Percentiles rank a stretch among this genome's conserved stretches.
Evolutionary conservation across 35 echinoderm and acorn worm genomes (phyloP).

Genomic region (Anneissia japonica): DNA sequence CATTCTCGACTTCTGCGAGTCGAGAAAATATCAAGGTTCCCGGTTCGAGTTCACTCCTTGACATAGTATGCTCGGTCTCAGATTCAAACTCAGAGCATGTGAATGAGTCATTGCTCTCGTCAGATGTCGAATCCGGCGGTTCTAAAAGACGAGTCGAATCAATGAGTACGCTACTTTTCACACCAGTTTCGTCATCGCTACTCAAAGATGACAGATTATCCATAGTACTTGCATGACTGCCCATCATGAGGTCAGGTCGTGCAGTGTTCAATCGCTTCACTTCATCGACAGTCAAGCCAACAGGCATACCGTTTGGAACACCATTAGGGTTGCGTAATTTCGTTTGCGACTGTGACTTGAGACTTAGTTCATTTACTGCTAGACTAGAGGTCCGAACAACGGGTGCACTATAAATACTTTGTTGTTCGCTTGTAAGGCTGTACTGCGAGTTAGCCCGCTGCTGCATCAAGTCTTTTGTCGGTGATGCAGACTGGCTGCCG

Average conservation of each 20-base stretch:
- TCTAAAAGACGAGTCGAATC: slow-evolving; percentile 56
- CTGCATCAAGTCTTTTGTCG: slow-evolving; percentile 5
- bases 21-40: slow-evolving; percentile 54
- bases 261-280: slow-evolving; percentile 77
- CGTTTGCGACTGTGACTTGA: not conserved
- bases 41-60: slow-evolving; percentile 29
- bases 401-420: slow-evolving; percentile 51
- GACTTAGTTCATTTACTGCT: slow-evolving; percentile 6
- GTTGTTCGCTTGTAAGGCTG: slow-evolving; percentile 64
- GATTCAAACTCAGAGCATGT: slow-evolving; percentile 92
- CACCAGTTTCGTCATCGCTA: slow-evolving; percentile 8
- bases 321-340: not conserved
- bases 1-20: slow-evolving; percentile 70
- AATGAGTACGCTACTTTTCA: slow-evolving; percentile 24
- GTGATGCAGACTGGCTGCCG: not conserved
- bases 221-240: slow-evolving; percentile 93
- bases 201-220: slow-evolving; percentile 84
- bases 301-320: not conserved
- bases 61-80: slow-evolving; percentile 35
- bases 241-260: slow-evolving; percentile 77
- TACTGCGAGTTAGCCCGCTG: slow-evolving; percentile 39
- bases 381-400: slow-evolving; percentile 49
- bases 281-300: slow-evolving; percentile 90
- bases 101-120: slow-evolving; percentile 94
- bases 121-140: slow-evolving; percentile 73